Percentiles rank a stretch among this genome's conserved stretches.
Conservation (phyloP, 2,113 vertebrate species). For the Ceratotherium simum region DNA sequence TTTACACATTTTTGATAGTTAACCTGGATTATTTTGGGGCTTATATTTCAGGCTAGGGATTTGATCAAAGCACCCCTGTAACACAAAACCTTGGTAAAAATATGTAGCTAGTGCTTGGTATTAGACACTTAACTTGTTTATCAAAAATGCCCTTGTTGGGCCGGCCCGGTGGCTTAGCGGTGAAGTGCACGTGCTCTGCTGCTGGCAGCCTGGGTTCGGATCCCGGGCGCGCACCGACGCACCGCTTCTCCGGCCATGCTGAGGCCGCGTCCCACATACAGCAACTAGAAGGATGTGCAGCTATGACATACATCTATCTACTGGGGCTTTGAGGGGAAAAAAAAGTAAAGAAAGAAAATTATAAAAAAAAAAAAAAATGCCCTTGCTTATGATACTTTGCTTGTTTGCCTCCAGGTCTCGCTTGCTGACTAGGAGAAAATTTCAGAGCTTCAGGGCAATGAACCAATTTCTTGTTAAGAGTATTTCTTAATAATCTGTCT, state of each 20-base stretch:
- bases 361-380: too few relatives aligned
- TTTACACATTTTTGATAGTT: constrained; percentile 4
- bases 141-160: background rate
- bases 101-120: background rate
- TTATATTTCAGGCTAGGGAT: background rate
- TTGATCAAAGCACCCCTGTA: background rate
- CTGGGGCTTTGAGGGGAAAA: too few relatives aligned
- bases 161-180: too few relatives aligned
- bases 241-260: too few relatives aligned
- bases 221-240: too few relatives aligned
- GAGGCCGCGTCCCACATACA: too few relatives aligned
- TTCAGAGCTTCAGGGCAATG: constrained; percentile 36
- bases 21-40: background rate
- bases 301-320: too few relatives aligned
- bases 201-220: too few relatives aligned
- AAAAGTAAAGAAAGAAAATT: too few relatives aligned
- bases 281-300: too few relatives aligned
- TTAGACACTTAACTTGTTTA: background rate
- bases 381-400: background rate
- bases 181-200: too few relatives aligned
- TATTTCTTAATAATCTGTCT: constrained; percentile 65
- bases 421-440: constrained; percentile 61
- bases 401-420: constrained; percentile 25
- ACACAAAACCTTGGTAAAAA: background rate
- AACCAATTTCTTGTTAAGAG: constrained; percentile 64